Conservation (phyloP, 2,113 vertebrate species). For the Tursiops truncatus region DNA sequence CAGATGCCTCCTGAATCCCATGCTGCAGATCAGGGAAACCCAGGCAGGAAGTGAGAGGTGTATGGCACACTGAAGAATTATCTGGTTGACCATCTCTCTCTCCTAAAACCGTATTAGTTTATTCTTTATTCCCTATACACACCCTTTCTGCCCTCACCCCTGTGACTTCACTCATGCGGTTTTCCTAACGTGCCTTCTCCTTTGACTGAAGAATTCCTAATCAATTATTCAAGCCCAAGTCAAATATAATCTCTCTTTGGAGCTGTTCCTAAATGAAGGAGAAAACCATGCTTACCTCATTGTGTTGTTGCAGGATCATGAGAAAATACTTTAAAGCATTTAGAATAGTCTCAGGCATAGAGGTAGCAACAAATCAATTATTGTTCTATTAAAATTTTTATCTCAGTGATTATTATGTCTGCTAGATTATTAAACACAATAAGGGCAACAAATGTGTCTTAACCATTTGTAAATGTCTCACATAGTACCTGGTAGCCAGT, state of each 20-base stretch:
- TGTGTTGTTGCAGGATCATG: background rate
- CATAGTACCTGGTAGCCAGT: too few relatives aligned
- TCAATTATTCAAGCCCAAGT: background rate
- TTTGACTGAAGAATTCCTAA: background rate
- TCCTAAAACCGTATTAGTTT: background rate
- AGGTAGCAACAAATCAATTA: background rate
- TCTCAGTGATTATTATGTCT: background rate
- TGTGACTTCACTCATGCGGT: background rate
- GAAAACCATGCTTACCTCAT: background rate
- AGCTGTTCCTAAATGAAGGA: background rate
- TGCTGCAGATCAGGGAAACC: background rate
- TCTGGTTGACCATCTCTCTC: background rate
- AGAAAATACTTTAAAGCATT: background rate
- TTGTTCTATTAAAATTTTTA: background rate
- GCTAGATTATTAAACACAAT: background rate
- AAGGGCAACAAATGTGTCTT: background rate
- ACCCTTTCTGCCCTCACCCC: background rate
- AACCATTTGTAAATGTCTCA: background rate
- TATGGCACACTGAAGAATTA: background rate
- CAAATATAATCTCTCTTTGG: background rate
- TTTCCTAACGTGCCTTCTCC: background rate
- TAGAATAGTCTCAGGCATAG: background rate
- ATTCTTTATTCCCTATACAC: background rate
- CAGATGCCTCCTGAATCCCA: background rate
- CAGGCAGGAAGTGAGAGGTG: background rate